Conservation (phyloP, 2,797 vertebrate species). For the Decapterus maruadsi region DNA sequence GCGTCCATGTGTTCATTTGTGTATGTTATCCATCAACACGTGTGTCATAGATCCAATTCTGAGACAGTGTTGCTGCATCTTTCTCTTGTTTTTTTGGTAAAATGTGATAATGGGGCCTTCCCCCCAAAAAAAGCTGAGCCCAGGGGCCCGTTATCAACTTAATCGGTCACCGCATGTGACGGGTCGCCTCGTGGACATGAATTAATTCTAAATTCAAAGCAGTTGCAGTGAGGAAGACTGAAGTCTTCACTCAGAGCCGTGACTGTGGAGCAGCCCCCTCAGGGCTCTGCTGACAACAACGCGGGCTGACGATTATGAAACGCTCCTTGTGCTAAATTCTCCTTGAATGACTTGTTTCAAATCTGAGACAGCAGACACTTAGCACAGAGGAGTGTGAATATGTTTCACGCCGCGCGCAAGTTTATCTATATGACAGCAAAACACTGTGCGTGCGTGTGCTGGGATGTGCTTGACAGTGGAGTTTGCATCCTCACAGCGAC, state of each 20-base stretch:
- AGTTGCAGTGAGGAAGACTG: neutral
- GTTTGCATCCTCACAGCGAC: neutral
- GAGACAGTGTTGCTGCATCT: neutral
- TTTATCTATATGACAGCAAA: neutral
- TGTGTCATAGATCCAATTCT: neutral
- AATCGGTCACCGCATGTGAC: neutral
- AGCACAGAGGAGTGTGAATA: neutral
- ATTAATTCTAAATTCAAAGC: conserved; percentile 1
- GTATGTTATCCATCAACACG: neutral
- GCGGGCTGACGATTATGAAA: neutral
- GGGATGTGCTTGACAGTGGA: conserved; percentile 27
- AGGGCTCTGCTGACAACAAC: neutral
- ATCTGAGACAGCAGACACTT: neutral
- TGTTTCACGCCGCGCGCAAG: neutral
- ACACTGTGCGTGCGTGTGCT: neutral
- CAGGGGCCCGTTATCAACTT: neutral
- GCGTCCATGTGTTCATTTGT: neutral
- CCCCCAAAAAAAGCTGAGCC: neutral
- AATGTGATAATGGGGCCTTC: neutral
- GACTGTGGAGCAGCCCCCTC: neutral
- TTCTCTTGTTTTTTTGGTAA: neutral
- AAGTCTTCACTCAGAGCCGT: neutral
- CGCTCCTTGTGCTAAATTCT: neutral
- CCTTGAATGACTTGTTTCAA: conserved; percentile 2
- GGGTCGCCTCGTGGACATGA: neutral